Conservation (phyloP, 2,888 invertebrate species). For the Bedellia somnulentella region DNA sequence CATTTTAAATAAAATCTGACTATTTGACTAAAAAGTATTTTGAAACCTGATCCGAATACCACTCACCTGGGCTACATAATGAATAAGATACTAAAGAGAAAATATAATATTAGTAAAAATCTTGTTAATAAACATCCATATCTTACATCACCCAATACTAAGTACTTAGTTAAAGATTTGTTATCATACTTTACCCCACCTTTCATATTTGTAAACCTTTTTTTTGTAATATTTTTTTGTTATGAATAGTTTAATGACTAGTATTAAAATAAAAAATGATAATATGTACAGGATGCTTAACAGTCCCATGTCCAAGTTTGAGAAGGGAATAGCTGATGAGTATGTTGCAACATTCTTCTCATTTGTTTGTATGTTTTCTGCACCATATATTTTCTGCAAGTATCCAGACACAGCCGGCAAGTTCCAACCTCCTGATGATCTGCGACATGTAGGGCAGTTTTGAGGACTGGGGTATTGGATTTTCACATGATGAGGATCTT, state of each 20-base stretch:
- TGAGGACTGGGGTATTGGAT: constrained; percentile 77
- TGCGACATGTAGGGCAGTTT: constrained; percentile 71
- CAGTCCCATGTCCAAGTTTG: constrained; percentile 72
- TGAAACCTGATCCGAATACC: no score
- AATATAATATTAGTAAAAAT: no score
- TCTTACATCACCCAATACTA: no score
- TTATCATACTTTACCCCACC: constrained; percentile 71
- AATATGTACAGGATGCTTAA: constrained; percentile 74
- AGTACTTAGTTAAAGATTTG: no score
- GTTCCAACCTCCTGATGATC: constrained; percentile 63
- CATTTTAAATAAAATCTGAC: no score
- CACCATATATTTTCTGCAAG: constrained; percentile 52
- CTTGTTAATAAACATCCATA: no score
- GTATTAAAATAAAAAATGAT: constrained; percentile 72
- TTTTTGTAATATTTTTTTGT: constrained; percentile 71
- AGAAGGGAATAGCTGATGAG: constrained; percentile 53
- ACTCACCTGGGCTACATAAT: no score
- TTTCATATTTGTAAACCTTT: constrained; percentile 68
- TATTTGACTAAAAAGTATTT: no score
- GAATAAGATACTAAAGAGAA: no score
- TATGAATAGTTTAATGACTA: constrained; percentile 77
- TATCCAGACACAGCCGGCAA: constrained; percentile 65
- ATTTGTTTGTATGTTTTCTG: neutral
- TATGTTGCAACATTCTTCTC: constrained; percentile 5
- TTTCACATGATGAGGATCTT: constrained; percentile 90